These are phyloP conservation scores for Gila robusta DNA, from an alignment of 2,797 vertebrate genomes.

Conservation along the genomic window DNA sequence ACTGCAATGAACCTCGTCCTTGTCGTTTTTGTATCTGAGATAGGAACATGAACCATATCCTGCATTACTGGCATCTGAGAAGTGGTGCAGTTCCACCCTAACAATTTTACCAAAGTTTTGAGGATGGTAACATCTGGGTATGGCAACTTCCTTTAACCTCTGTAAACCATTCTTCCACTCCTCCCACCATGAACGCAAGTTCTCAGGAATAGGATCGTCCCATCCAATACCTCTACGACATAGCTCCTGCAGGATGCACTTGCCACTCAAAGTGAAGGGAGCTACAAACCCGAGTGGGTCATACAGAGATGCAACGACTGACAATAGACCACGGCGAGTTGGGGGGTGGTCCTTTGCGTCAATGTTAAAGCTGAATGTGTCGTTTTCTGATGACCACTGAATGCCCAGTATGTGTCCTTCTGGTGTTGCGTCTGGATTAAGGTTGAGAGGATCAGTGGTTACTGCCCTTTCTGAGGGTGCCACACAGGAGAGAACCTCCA, in stretches of 20 bases:
- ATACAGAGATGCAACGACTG: too few species aligned
- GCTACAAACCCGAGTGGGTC: neutral
- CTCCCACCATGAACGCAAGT: neutral
- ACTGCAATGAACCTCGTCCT: constrained; percentile 43
- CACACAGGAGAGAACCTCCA: neutral
- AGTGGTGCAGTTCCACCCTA: neutral
- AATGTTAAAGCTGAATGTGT: too few species aligned
- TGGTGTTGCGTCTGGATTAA: neutral
- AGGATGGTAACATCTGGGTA: neutral
- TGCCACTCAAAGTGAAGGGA: neutral
- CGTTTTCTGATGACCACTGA: too few species aligned
- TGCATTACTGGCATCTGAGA: neutral
- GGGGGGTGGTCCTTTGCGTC: too few species aligned
- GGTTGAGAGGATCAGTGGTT: neutral
- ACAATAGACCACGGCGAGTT: too few species aligned
- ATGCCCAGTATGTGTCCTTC: neutral
- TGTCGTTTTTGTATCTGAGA: neutral
- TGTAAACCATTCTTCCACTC: neutral
- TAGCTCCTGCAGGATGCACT: neutral
- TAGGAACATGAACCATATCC: constrained; percentile 5
- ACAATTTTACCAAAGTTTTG: neutral
- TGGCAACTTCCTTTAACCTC: neutral
- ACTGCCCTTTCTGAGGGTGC: neutral
- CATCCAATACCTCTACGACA: neutral
- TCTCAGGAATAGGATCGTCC: neutral